These are phyloP conservation scores for Acleris emargana DNA, from an alignment of 2,888 invertebrate species.

Conservation along the genomic window DNA sequence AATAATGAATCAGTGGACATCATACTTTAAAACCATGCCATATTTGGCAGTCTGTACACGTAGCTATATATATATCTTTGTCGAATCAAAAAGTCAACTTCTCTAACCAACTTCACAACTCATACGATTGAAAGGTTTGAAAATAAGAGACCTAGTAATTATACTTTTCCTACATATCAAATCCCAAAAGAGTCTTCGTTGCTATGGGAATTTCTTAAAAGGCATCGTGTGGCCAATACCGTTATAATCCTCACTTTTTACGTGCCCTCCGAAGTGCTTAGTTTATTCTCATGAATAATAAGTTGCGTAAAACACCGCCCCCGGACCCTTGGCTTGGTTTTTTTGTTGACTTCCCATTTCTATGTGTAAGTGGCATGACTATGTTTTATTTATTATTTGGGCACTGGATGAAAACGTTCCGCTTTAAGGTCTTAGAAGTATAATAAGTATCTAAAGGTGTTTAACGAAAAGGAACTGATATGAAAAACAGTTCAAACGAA, in stretches of 20 bases:
- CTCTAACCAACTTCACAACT: too few species aligned
- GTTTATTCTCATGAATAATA: slow-evolving; percentile 38
- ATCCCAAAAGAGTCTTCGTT: background rate
- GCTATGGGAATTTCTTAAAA: slow-evolving; percentile 16
- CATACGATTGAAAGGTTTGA: too few species aligned
- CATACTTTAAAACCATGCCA: too few species aligned
- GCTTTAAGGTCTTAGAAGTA: background rate
- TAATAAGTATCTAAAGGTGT: background rate
- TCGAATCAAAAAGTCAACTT: too few species aligned
- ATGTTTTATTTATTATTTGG: slow-evolving; percentile 26
- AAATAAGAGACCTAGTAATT: too few species aligned
- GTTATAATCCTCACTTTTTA: slow-evolving; percentile 34
- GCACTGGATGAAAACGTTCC: slow-evolving; percentile 4
- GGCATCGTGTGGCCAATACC: slow-evolving; percentile 22
- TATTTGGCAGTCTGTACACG: too few species aligned
- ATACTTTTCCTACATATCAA: background rate
- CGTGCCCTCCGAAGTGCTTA: slow-evolving; percentile 26
- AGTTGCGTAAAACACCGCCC: slow-evolving; percentile 19
- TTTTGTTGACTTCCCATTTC: slow-evolving; percentile 29
- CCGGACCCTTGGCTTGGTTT: slow-evolving; percentile 22
- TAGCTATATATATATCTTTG: too few species aligned
- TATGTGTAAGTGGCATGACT: slow-evolving; percentile 28
- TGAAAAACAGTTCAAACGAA: too few species aligned
- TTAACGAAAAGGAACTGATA: too few species aligned
- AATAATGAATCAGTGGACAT: too few species aligned